Base-by-base conservation (phyloP, 2,797 vertebrate species). In the Corythornis leucogaster region DNA sequence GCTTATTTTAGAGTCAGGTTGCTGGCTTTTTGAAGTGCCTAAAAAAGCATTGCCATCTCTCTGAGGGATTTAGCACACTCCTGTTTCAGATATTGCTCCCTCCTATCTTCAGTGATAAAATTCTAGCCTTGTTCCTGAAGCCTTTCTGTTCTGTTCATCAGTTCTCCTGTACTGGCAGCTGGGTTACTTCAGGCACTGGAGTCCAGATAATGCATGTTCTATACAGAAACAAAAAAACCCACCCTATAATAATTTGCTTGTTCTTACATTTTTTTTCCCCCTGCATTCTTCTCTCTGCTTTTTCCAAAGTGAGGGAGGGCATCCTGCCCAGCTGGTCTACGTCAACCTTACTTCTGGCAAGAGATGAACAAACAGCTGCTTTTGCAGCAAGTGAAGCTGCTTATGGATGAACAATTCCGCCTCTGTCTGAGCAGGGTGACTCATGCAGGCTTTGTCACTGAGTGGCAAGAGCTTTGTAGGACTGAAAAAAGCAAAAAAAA, bases 351-450 rank as follows among this genome's bases (percentile, higher is more conserved):
- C 94, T 96, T 96, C 95, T 97, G 95, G 96, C 95, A 90, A 80
- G 75, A 88, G 91, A 95, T 86, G 94, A 95, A 74, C 94, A 92
- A 96, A 92, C 95, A 96, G 96, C 95, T 97, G 96, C 93, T 96
- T 95, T 95, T 96, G 95, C 89, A 91, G 95, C 93, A 87, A 93
- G 88, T 80, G 90, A 95, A 94, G 93, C 92, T 95, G 93, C 89
- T 96, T 96, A 75, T 95, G 75, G 94, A 88, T 93, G 95, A 97
- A 96, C 94, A 96, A 90, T 96, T 95, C 91, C 80, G 92, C 94
- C 93, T 89, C 38, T 96, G 94, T 95, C 88, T 96, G 86, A 85
- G 92, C 89, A 89, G 70, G 81, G 82, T 96, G 95, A 94, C 93
- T 96, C 96, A 96, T 92, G 15, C 84, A 88, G 93, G 75, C 94